Percentiles rank a stretch among this genome's conserved stretches.
phyloP scores from a whole-genome alignment of 2,888 invertebrate genomes.

The Lumbricus terrestris region DNA sequence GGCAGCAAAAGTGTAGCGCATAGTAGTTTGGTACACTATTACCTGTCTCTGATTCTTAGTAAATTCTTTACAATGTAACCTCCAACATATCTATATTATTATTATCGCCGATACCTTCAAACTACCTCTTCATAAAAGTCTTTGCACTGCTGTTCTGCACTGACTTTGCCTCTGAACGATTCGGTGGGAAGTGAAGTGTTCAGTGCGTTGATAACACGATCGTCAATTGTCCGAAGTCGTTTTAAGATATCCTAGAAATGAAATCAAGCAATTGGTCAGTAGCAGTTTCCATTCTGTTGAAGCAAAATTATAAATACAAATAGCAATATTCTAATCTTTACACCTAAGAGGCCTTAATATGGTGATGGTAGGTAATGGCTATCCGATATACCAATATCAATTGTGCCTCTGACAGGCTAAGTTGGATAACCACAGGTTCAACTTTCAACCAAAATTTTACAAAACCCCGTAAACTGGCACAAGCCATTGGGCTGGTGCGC shows the following conservation, averaged over 20 bases:
- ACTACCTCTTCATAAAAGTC: constrained; percentile 26
- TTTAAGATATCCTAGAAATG: constrained; percentile 23
- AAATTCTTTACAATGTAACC: neutral
- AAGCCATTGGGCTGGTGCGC: no score
- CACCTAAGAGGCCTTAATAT: no score
- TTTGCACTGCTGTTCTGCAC: constrained; percentile 25
- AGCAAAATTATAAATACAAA: neutral
- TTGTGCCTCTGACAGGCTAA: no score
- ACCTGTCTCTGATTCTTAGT: neutral
- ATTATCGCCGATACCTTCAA: neutral
- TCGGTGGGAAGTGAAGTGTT: constrained; percentile 32
- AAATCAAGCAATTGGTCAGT: neutral
- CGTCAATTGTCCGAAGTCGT: constrained; percentile 21
- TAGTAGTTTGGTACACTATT: no score
- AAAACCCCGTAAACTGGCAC: no score
- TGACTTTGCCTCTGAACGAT: constrained; percentile 23
- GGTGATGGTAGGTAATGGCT: no score
- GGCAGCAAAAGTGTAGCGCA: neutral
- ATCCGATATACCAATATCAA: no score
- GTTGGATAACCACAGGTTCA: no score
- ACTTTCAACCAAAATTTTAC: no score
- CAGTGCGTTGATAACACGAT: constrained; percentile 25
- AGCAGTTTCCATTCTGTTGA: neutral
- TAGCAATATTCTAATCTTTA: neutral
- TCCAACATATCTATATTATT: neutral